phyloP scores from a whole-genome alignment of 2,113 vertebrate genomes.

The Alligator sinensis region DNA sequence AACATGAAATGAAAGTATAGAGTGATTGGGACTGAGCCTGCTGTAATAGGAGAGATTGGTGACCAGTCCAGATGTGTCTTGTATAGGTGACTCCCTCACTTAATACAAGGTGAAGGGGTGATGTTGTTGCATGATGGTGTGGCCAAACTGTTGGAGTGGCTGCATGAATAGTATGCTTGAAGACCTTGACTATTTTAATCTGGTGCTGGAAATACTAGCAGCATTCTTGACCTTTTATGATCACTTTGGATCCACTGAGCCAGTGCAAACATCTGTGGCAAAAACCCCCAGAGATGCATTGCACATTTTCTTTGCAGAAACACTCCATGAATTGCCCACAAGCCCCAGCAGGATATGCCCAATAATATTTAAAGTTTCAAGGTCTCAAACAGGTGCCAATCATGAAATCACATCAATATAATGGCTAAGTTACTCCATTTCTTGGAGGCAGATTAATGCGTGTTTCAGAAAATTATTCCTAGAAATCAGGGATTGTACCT shows the following conservation, averaged over 20 bases:
- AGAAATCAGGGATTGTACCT: neutral
- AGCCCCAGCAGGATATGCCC: accelerated
- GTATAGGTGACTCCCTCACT: neutral
- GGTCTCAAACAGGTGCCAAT: neutral
- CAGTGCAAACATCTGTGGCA: accelerated
- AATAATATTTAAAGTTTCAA: neutral
- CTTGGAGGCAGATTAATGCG: neutral
- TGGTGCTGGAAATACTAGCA: neutral
- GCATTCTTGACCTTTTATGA: neutral
- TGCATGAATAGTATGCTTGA: neutral
- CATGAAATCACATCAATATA: neutral
- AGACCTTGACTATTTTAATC: conserved; percentile 25
- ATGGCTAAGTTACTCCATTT: too few relatives aligned
- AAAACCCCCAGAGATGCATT: neutral
- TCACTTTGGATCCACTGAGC: neutral
- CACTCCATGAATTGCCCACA: neutral
- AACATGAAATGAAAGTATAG: neutral
- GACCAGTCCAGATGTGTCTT: neutral
- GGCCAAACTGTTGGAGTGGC: too few relatives aligned
- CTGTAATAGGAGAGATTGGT: neutral
- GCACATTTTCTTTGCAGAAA: accelerated
- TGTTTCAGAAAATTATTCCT: neutral
- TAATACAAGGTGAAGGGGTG: too few relatives aligned
- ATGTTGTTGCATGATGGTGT: too few relatives aligned
- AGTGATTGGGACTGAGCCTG: neutral